A percentile compares a stretch with the other conserved stretches of the same genome.
These are phyloP conservation scores for Euglossa dilemma DNA, from an alignment of 1,140 invertebrate genomes.

Conservation along the genomic window DNA sequence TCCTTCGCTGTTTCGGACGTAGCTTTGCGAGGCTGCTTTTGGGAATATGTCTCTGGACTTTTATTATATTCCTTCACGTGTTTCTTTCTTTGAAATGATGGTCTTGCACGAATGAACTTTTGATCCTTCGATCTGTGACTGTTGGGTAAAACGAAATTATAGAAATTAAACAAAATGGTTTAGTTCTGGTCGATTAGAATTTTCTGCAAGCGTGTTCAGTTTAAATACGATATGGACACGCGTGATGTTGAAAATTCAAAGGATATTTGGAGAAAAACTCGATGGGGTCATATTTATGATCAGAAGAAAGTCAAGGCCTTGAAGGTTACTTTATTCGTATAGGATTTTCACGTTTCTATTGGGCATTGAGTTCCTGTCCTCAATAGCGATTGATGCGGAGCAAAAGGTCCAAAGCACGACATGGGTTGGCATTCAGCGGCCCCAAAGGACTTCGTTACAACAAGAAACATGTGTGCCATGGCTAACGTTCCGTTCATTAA, in stretches of 20 bases:
- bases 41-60: no score
- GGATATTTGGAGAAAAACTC: background rate
- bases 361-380: background rate
- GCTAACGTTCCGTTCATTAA: no score
- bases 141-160: no score
- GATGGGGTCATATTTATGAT: background rate
- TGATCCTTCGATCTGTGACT: no score
- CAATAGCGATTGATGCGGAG: constrained; percentile 1
- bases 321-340: background rate
- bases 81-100: no score
- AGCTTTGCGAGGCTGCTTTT: background rate
- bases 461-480: background rate
- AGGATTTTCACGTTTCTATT: background rate
- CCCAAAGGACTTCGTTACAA: background rate
- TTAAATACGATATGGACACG: no score
- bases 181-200: no score
- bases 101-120: no score
- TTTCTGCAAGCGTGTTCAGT: no score
- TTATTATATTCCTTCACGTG: no score
- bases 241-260: background rate
- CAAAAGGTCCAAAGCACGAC: background rate
- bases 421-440: background rate
- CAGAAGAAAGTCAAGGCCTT: background rate
- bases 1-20: background rate
- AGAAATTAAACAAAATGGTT: no score